Base-by-base conservation (phyloP, 92 coral and sea anemone genomes). In the Ricordea florida region DNA sequence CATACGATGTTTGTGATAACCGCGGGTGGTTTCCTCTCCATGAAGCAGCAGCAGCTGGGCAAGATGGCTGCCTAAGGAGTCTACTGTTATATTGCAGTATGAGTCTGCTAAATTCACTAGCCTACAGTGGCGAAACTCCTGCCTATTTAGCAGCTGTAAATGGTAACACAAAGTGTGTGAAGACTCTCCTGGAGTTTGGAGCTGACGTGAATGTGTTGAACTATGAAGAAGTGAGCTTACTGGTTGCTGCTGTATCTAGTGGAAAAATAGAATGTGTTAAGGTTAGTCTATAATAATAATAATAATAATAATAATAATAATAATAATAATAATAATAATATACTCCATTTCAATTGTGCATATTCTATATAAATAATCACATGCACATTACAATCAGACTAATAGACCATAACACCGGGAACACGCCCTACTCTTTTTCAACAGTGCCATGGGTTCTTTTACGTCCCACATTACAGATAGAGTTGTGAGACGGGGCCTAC, bases 1-100 rank as follows among this genome's bases (percentile, higher is more conserved):
- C 92, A 0, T 74, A 57, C 24, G 90, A 91, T 80, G 77, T 87
- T 9, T 79, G 87, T 15, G 97, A 91, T 43, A 91, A 91, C 55
- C 86, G 93, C 21, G 97, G 93, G 25, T 91, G 97, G 97, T 91
- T 88, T 40, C 93, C 93, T 4, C 62, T 87, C 17, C 97, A 91
- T 13, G 90, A 84, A 31, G 97, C 97, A 6, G 97, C 97, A 9
- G 64, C 60, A 10, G 61, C 44, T 9, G 97, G 97, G 6, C 78
- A 87, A 4, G 42, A 31, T n/a, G 47, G 51, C 4, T 91, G 97
- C 41, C 48, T 87, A 1, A 51, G 63, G 9, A 37, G 57, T 44
- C 88, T 91, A 6, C 69, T 87, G 23, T 36, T 59, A 22, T 75
- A 74, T 27, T 57, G 66, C 26, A 64, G 57, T 13, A 72, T 69